Percentiles rank a stretch among this genome's conserved stretches.
phyloP scores from a whole-genome alignment of 1,140 invertebrate genomes.

The Drosophila santomea region DNA sequence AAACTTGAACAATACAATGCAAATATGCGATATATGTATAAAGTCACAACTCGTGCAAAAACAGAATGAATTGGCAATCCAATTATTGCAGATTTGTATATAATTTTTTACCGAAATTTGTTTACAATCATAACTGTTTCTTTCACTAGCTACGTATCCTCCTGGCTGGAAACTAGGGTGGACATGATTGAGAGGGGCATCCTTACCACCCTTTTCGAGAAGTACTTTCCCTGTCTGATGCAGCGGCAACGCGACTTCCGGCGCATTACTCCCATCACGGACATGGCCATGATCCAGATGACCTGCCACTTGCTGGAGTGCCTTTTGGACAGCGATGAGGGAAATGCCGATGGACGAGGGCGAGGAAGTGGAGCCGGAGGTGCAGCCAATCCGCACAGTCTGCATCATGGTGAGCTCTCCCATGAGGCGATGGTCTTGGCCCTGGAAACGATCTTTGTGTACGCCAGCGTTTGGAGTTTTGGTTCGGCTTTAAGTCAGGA shows the following conservation, averaged over 20 bases:
- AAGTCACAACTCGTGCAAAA: too few relatives aligned
- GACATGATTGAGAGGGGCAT: constrained; percentile 91
- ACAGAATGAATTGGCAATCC: too few relatives aligned
- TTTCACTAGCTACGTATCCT: constrained; percentile 90
- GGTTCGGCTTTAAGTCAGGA: constrained; percentile 96
- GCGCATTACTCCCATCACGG: constrained; percentile 95
- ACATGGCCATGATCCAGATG: constrained; percentile 96
- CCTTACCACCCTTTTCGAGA: constrained; percentile 95
- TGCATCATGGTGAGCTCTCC: constrained; percentile 64
- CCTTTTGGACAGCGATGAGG: constrained; percentile 87
- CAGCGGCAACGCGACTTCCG: constrained; percentile 94
- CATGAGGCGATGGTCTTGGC: constrained; percentile 66
- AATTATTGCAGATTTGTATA: too few relatives aligned
- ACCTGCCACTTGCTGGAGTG: constrained; percentile 95
- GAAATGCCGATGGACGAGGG: constrained; percentile 51
- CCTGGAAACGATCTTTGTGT: constrained; percentile 95
- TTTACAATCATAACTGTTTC: neutral
- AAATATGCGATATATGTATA: too few relatives aligned
- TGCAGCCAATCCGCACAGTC: constrained; percentile 48
- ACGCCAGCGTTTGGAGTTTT: constrained; percentile 96
- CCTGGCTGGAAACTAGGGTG: constrained; percentile 95
- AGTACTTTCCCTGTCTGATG: constrained; percentile 95
- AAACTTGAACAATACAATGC: too few relatives aligned
- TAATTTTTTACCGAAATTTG: neutral
- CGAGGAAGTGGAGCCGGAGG: neutral